These are phyloP conservation scores for Parasteatoda tepidariorum DNA, from an alignment of 1,140 invertebrate species.

Conservation along the genomic window DNA sequence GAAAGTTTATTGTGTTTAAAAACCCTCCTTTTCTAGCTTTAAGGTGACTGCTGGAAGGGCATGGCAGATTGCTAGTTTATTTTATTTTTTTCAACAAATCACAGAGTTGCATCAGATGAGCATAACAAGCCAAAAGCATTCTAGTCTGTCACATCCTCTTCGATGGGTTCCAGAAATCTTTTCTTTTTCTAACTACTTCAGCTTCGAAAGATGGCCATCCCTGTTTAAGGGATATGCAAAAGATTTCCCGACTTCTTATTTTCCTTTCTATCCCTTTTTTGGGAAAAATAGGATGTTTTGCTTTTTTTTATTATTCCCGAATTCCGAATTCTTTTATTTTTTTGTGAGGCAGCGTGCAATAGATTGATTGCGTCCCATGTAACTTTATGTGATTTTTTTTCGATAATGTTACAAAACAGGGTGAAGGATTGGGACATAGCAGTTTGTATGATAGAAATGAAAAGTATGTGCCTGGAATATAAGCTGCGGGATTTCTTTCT, in stretches of 20 bases:
- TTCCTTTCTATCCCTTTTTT: too few relatives aligned
- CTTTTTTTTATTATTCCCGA: neutral
- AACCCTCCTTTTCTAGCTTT: neutral
- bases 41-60: neutral
- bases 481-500: too few relatives aligned
- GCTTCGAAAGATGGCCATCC: neutral
- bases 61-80: neutral
- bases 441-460: neutral
- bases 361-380: constrained; percentile 12
- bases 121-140: neutral
- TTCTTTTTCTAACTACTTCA: neutral
- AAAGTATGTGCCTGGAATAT: neutral
- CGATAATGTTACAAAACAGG: neutral
- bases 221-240: constrained; percentile 12
- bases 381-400: neutral
- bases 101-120: neutral
- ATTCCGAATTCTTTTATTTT: neutral
- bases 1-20: constrained; percentile 38
- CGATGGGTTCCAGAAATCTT: neutral
- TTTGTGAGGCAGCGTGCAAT: neutral
- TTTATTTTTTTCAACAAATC: constrained; percentile 25
- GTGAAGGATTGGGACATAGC: neutral
- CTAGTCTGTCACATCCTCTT: neutral
- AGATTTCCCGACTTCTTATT: neutral
- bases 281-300: too few relatives aligned